Percentiles rank a stretch among this genome's conserved stretches.
Conservation (phyloP, 2,888 invertebrate genomes). For the Apamea sordens region DNA sequence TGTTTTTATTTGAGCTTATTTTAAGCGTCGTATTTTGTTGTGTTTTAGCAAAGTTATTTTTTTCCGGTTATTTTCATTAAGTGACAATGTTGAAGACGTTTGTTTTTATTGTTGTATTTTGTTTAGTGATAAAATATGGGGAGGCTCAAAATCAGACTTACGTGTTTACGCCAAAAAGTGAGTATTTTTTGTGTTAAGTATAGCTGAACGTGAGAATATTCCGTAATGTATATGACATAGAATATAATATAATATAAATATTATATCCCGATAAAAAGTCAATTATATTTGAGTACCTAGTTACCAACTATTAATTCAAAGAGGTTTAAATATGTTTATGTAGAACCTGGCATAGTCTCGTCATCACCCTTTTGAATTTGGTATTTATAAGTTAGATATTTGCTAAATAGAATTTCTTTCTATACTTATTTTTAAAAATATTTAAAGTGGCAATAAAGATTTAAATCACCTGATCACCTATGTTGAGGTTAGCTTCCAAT, state of each 20-base stretch:
- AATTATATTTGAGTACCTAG: no score
- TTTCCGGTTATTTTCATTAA: slow-evolving; percentile 21
- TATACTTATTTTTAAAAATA: not conserved
- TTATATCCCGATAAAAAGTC: no score
- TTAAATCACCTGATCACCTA: not conserved
- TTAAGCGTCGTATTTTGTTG: slow-evolving; percentile 8
- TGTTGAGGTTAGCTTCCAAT: no score
- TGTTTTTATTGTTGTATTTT: slow-evolving; percentile 31
- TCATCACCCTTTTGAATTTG: not conserved
- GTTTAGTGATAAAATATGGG: slow-evolving; percentile 15
- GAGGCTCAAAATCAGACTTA: slow-evolving; percentile 43
- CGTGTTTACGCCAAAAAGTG: slow-evolving; percentile 54
- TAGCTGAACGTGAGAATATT: not conserved
- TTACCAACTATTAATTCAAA: not conserved
- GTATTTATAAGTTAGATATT: not conserved
- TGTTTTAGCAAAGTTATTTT: slow-evolving; percentile 13
- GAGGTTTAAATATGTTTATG: not conserved
- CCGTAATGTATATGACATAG: not conserved
- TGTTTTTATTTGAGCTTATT: slow-evolving; percentile 9
- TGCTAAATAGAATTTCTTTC: not conserved
- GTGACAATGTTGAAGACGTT: slow-evolving; percentile 47
- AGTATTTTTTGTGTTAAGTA: slow-evolving; percentile 36
- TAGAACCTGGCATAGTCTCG: not conserved
- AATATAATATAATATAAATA: no score
- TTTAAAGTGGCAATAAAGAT: not conserved